phyloP scores from a whole-genome alignment of 2,888 invertebrate species.

The Apodemia mormo region DNA sequence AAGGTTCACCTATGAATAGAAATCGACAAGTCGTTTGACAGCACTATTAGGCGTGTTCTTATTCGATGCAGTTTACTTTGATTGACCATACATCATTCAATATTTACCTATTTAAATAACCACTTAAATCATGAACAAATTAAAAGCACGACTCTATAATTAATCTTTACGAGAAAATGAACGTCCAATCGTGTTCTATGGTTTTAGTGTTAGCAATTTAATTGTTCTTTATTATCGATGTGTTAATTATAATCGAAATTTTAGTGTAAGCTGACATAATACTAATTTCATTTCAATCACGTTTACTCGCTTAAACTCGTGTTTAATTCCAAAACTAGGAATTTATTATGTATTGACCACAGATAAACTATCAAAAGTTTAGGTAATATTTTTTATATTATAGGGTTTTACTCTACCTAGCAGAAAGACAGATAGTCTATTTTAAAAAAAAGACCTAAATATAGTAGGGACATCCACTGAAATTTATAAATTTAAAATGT shows the following conservation, averaged over 20 bases:
- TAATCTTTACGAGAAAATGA: constrained; percentile 65
- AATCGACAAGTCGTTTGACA: constrained; percentile 44
- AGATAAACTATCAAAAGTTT: too few relatives aligned
- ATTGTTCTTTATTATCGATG: constrained; percentile 31
- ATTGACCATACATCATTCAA: constrained; percentile 48
- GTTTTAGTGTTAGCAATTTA: constrained; percentile 38
- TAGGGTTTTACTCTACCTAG: too few relatives aligned
- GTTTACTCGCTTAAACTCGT: background rate
- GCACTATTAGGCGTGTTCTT: constrained; percentile 44
- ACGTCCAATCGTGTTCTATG: constrained; percentile 47
- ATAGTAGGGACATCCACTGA: too few relatives aligned
- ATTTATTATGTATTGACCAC: background rate
- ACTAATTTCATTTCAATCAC: constrained; percentile 13
- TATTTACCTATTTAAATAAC: constrained; percentile 47
- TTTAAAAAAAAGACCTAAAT: too few relatives aligned
- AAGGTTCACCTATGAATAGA: constrained; percentile 26
- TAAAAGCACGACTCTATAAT: constrained; percentile 60
- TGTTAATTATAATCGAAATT: constrained; percentile 22
- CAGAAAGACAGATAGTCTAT: too few relatives aligned
- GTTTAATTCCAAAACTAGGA: background rate
- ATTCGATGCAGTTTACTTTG: constrained; percentile 42
- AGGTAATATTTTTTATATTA: too few relatives aligned
- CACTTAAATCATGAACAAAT: constrained; percentile 58
- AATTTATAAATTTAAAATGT: too few relatives aligned
- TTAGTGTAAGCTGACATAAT: constrained; percentile 11